phyloP scores from a whole-genome alignment of 1,140 invertebrate species.

The Cotesia glomerata region DNA sequence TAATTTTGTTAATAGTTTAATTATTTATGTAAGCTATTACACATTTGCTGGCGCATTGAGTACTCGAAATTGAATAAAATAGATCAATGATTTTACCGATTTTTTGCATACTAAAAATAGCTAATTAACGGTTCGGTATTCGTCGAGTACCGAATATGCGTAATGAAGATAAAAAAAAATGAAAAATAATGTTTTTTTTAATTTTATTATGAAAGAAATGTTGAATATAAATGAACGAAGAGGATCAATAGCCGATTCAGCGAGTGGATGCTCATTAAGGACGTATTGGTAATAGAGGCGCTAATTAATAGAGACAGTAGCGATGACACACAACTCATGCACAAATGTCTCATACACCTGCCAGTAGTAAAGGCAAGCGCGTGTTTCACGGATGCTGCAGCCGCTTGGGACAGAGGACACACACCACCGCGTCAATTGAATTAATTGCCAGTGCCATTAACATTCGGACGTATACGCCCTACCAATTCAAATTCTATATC shows the following conservation, averaged over 20 bases:
- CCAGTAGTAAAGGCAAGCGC: conserved; percentile 22
- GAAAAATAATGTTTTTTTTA: background rate
- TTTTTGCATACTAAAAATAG: too few relatives aligned
- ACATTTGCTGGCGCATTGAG: too few relatives aligned
- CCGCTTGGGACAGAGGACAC: conserved; percentile 30
- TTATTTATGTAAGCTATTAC: too few relatives aligned
- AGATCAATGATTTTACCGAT: too few relatives aligned
- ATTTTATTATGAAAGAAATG: background rate
- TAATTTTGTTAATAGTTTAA: too few relatives aligned
- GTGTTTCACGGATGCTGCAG: conserved; percentile 33
- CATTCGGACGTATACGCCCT: conserved; percentile 21
- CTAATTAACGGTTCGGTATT: background rate
- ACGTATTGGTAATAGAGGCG: conserved; percentile 34
- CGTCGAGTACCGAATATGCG: background rate
- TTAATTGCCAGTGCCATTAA: conserved; percentile 45
- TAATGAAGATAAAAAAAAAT: background rate
- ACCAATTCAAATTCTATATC: conserved; percentile 4
- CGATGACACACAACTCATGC: conserved; percentile 38
- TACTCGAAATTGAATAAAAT: background rate
- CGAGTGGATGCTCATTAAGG: conserved; percentile 18
- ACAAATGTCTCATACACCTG: conserved; percentile 42
- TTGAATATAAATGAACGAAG: conserved; percentile 2
- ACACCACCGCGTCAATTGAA: conserved; percentile 45
- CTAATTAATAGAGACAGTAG: conserved; percentile 47
- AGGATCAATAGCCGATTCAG: conserved; percentile 15